A percentile compares a stretch with the other conserved stretches of the same genome.
These are phyloP conservation scores for Parazoanthus atlanticus DNA, from an alignment of 92 coral and sea anemone genomes.

Conservation along the genomic window DNA sequence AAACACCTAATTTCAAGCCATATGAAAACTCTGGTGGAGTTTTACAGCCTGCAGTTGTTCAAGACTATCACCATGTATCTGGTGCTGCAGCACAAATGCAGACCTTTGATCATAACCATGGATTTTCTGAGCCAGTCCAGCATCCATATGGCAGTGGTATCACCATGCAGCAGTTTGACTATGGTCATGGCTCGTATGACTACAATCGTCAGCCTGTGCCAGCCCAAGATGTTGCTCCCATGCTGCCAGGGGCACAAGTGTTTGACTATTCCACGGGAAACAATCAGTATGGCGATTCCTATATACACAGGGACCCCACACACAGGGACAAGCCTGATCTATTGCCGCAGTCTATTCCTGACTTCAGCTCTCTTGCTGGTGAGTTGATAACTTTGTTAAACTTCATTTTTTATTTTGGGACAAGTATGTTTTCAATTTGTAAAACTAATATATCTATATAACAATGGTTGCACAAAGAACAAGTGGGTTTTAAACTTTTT, in stretches of 20 bases:
- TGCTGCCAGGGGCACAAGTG: conserved; percentile 71
- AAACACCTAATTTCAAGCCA: conserved; percentile 19
- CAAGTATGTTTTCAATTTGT: no score
- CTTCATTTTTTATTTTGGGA: not conserved
- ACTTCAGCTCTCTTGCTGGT: conserved; percentile 41
- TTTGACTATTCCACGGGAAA: conserved; percentile 79
- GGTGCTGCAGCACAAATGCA: conserved; percentile 64
- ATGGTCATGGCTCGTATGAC: conserved; percentile 67
- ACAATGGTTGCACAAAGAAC: no score
- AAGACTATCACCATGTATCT: conserved; percentile 64
- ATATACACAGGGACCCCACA: conserved; percentile 59
- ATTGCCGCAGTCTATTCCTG: conserved; percentile 29
- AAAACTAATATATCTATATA: no score
- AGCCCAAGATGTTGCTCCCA: conserved; percentile 59
- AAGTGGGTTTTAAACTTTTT: no score
- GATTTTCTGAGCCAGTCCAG: conserved; percentile 68
- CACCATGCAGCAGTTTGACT: conserved; percentile 80
- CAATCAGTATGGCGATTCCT: conserved; percentile 54
- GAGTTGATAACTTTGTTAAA: not conserved
- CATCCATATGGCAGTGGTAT: conserved; percentile 58
- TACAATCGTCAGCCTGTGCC: conserved; percentile 63
- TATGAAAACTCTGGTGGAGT: conserved; percentile 40
- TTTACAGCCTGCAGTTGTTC: conserved; percentile 56
- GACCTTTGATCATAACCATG: conserved; percentile 89
- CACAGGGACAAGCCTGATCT: conserved; percentile 13